These are phyloP conservation scores for Aselliscus stoliczkanus DNA, from an alignment of 2,797 vertebrate species.

Conservation along the genomic window DNA sequence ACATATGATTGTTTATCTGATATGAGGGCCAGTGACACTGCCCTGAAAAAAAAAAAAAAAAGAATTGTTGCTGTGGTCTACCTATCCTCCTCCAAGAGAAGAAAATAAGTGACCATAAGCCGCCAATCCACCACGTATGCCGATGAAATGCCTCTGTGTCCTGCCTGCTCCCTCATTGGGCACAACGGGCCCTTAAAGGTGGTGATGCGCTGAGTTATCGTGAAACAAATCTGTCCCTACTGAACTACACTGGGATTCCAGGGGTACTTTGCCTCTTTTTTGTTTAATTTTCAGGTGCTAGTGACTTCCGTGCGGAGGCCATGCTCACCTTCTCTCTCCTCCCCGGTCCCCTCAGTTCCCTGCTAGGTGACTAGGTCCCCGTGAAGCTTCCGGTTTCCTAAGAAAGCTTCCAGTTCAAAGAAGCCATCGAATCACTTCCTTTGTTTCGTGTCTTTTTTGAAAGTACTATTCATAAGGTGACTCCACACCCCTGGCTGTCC, in stretches of 20 bases:
- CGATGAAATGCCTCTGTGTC: background rate
- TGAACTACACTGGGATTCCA: background rate
- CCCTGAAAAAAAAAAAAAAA: no score
- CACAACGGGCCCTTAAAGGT: background rate
- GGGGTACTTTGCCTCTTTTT: background rate
- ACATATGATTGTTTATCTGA: no score
- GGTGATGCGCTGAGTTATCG: background rate
- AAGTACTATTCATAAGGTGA: background rate
- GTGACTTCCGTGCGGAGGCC: background rate
- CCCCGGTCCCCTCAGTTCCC: background rate
- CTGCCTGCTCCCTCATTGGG: background rate
- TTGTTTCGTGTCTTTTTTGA: background rate
- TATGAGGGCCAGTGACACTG: no score
- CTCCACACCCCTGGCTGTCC: background rate
- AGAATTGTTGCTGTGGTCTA: background rate
- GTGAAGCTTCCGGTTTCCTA: background rate
- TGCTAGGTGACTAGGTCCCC: background rate
- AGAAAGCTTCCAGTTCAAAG: background rate
- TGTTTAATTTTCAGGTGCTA: background rate
- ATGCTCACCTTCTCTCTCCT: no score
- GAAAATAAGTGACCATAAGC: background rate
- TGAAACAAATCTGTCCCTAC: background rate
- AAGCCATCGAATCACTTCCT: background rate
- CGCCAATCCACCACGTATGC: background rate
- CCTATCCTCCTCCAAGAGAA: background rate